These are phyloP conservation scores for Apodemia hepburni DNA, from an alignment of 2,888 invertebrate species.

Conservation along the genomic window DNA sequence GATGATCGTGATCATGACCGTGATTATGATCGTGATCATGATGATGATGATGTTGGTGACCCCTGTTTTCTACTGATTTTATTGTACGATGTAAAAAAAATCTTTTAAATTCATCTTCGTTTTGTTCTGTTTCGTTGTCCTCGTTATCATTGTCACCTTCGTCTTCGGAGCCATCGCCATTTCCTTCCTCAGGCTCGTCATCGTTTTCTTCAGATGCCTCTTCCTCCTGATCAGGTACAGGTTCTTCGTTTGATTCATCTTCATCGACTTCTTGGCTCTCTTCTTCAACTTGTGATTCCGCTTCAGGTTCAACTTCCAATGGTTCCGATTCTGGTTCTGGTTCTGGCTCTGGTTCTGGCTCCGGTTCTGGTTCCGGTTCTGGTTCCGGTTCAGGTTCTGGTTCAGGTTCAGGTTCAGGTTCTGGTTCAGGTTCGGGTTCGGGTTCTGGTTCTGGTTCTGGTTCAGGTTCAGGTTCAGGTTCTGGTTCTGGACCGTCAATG, in stretches of 20 bases:
- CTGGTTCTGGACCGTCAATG: too few species aligned
- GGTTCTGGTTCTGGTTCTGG: slow-evolving; percentile 52
- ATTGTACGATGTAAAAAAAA: neutral
- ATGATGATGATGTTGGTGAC: slow-evolving; percentile 12
- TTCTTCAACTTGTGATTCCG: slow-evolving; percentile 48
- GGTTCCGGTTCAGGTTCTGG: slow-evolving; percentile 47
- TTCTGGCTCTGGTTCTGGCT: slow-evolving; percentile 49
- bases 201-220: slow-evolving; percentile 40
- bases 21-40: neutral
- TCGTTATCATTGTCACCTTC: slow-evolving; percentile 25
- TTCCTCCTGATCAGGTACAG: slow-evolving; percentile 26
- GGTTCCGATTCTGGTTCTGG: slow-evolving; percentile 54
- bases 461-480: neutral
- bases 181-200: slow-evolving; percentile 42
- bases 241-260: slow-evolving; percentile 41
- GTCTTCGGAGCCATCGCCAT: slow-evolving; percentile 23
- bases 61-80: neutral
- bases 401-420: slow-evolving; percentile 32
- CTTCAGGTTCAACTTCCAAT: slow-evolving; percentile 54
- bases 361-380: slow-evolving; percentile 51
- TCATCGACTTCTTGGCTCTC: slow-evolving; percentile 39
- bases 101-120: neutral
- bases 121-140: slow-evolving; percentile 19
- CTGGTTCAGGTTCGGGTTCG: slow-evolving; percentile 51
- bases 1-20: slow-evolving; percentile 6